Percentiles rank a stretch among this genome's conserved stretches.
These are phyloP conservation scores for Pogona vitticeps DNA, from an alignment of 2,113 vertebrate genomes.

Conservation along the genomic window DNA sequence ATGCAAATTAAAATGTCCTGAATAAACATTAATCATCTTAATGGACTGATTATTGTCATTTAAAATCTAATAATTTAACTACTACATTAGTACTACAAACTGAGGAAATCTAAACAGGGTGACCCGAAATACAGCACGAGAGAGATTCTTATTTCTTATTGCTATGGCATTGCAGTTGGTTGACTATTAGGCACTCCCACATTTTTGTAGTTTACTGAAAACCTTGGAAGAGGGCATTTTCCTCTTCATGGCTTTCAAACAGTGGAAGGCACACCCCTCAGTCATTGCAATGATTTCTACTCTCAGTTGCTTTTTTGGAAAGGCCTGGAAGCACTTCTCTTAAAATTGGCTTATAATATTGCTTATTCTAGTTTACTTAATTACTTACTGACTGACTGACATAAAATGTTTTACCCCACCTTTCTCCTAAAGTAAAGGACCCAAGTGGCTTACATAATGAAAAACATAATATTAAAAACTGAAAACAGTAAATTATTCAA, in stretches of 20 bases:
- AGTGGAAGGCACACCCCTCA: background rate
- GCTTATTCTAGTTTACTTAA: too few relatives aligned
- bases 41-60: conserved; percentile 70
- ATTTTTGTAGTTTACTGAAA: background rate
- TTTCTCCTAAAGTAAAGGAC: too few relatives aligned
- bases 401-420: too few relatives aligned
- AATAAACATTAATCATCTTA: conserved; percentile 72
- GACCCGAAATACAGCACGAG: background rate
- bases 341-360: too few relatives aligned
- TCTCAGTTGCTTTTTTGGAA: background rate
- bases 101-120: conserved; percentile 13
- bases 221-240: background rate
- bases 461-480: too few relatives aligned
- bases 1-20: conserved; percentile 68
- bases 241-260: background rate
- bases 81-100: conserved; percentile 35
- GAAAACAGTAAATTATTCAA: too few relatives aligned
- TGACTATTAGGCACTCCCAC: background rate
- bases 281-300: too few relatives aligned
- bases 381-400: too few relatives aligned
- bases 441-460: too few relatives aligned
- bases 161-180: conserved; percentile 6
- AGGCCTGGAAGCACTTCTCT: background rate
- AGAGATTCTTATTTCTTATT: background rate
- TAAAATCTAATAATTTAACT: conserved; percentile 55